These are phyloP conservation scores for Paramormyrops kingsleyae DNA, from an alignment of 2,113 vertebrate species.

Conservation along the genomic window DNA sequence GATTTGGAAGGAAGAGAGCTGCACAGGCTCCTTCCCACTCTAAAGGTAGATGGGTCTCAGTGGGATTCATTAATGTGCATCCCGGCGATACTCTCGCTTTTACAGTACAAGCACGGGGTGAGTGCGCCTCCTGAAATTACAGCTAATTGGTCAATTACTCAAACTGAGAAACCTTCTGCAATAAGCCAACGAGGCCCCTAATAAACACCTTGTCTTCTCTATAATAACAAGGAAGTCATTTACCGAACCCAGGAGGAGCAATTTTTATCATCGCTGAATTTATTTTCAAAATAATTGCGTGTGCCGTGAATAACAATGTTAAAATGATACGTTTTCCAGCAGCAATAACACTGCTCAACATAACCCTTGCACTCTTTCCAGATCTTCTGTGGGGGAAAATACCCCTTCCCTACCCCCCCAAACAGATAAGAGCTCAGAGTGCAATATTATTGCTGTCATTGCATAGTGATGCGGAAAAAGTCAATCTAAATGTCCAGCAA, in stretches of 20 bases:
- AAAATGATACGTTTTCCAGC: constrained; percentile 66
- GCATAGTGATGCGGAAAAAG: constrained; percentile 53
- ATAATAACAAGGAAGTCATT: constrained; percentile 97
- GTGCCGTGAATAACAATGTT: constrained; percentile 84
- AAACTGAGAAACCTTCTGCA: constrained; percentile 94
- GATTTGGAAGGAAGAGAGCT: constrained; percentile 80
- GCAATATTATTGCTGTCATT: constrained; percentile 68
- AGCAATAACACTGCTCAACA: constrained; percentile 72
- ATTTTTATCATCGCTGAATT: constrained; percentile 91
- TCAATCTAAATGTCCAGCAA: not conserved
- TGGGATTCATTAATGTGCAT: constrained; percentile 98
- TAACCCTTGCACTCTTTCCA: constrained; percentile 67
- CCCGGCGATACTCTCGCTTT: constrained; percentile 79
- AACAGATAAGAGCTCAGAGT: constrained; percentile 59
- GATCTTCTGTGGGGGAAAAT: constrained; percentile 69
- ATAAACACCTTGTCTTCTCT: constrained; percentile 98
- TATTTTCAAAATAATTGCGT: constrained; percentile 98
- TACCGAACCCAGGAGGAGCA: constrained; percentile 95
- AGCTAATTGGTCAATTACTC: constrained; percentile 99
- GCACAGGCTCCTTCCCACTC: constrained; percentile 65
- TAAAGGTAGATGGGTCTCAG: constrained; percentile 83
- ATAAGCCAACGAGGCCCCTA: constrained; percentile 93
- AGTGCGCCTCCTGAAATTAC: constrained; percentile 95
- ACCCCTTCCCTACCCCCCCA: not conserved
- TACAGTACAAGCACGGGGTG: constrained; percentile 80